Percentiles rank a stretch among this genome's conserved stretches.
Evolutionary conservation across 2,797 vertebrate species (phyloP).

Genomic region (Periparus ater): DNA sequence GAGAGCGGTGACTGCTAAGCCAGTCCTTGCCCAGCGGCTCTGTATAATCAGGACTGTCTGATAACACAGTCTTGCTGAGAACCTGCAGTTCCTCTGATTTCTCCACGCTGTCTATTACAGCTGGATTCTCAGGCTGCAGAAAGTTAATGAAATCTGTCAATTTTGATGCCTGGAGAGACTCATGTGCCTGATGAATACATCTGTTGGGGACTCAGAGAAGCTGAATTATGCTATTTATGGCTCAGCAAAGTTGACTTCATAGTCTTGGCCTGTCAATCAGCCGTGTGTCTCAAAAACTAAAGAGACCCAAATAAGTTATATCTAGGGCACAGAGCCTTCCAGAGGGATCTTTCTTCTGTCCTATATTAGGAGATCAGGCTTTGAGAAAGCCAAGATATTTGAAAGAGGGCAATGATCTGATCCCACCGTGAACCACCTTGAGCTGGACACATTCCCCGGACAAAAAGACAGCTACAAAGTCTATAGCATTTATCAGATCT

Average conservation of each 20-base stretch:
- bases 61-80: neutral
- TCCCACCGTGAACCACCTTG: neutral
- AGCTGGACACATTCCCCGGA: neutral
- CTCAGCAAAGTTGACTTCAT: neutral
- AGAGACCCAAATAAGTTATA: conserved; percentile 2
- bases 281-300: neutral
- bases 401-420: neutral
- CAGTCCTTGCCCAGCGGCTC: neutral
- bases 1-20: neutral
- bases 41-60: conserved; percentile 5
- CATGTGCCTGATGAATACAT: neutral
- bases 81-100: neutral
- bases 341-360: neutral
- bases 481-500: neutral
- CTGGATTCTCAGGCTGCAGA: conserved; percentile 37
- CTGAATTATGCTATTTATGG: neutral
- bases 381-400: neutral
- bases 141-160: conserved; percentile 57
- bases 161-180: conserved; percentile 28
- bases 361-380: neutral
- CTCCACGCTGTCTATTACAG: conserved; percentile 1
- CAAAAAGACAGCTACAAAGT: neutral
- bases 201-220: neutral
- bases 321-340: neutral
- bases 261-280: conserved; percentile 4